phyloP scores from a whole-genome alignment of 2,797 vertebrate genomes.

The Calcarius lapponicus region DNA sequence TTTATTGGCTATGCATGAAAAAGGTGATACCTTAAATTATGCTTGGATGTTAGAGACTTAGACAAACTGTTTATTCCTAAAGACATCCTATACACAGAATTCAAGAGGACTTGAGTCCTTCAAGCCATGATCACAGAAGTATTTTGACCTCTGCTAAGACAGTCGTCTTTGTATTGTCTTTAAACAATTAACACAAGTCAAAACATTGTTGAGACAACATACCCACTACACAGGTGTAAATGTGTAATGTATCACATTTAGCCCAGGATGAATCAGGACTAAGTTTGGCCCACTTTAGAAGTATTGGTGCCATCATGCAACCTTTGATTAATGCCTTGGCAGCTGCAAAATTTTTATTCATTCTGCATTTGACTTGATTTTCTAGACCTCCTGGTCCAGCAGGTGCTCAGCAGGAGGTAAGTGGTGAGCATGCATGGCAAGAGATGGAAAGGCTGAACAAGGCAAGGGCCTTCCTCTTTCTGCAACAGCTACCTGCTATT shows the following conservation, averaged over 20 bases:
- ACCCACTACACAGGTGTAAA: neutral
- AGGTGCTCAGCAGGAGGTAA: fast-evolving
- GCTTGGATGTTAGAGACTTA: neutral
- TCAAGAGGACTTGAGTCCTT: neutral
- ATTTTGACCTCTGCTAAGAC: neutral
- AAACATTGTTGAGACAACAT: neutral
- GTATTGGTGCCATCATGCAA: neutral
- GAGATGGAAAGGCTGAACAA: neutral
- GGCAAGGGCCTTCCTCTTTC: neutral
- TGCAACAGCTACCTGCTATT: neutral
- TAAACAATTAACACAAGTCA: neutral
- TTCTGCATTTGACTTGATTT: neutral
- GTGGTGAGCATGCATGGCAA: neutral
- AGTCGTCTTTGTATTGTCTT: neutral
- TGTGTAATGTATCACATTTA: neutral
- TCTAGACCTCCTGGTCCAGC: neutral
- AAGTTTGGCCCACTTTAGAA: neutral
- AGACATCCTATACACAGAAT: neutral
- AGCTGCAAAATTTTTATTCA: neutral
- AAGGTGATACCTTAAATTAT: neutral
- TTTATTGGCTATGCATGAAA: neutral
- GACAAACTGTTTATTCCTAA: neutral
- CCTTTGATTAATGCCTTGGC: neutral
- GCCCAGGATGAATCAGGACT: neutral
- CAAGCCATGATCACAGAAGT: neutral